Conservation (phyloP, 2,113 vertebrate species). For the Rhineura floridana region DNA sequence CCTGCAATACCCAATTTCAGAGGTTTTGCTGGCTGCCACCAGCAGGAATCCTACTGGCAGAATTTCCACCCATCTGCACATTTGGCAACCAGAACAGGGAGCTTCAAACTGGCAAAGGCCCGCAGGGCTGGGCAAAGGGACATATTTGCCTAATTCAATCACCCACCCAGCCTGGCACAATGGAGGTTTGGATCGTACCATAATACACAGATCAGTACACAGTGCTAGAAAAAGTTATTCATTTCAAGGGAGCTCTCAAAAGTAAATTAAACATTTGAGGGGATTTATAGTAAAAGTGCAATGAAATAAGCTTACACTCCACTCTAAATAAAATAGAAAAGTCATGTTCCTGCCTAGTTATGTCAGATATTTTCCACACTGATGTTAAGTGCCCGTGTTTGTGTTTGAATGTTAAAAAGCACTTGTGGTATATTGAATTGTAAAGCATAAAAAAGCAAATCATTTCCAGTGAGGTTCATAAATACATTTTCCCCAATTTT, state of each 20-base stretch:
- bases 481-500: constrained; percentile 10
- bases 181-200: too few species aligned
- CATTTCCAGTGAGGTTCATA: background rate
- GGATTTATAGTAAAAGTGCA: background rate
- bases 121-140: too few species aligned
- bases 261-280: constrained; percentile 33
- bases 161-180: too few species aligned
- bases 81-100: too few species aligned
- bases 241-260: constrained; percentile 28
- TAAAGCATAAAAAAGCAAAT: background rate
- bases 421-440: background rate
- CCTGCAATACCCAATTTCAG: too few species aligned
- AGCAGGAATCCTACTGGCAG: too few species aligned
- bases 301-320: background rate
- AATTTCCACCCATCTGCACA: too few species aligned
- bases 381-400: background rate
- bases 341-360: too few species aligned
- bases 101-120: too few species aligned
- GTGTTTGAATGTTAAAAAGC: background rate
- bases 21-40: too few species aligned
- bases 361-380: background rate
- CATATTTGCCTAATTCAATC: too few species aligned
- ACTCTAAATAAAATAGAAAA: background rate
- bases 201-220: too few species aligned
- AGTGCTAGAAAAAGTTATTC: background rate